Evolutionary conservation across 2,113 vertebrate species (phyloP), one percentile per base, ranked within the genome.

Genomic region (Anhinga rufa): DNA sequence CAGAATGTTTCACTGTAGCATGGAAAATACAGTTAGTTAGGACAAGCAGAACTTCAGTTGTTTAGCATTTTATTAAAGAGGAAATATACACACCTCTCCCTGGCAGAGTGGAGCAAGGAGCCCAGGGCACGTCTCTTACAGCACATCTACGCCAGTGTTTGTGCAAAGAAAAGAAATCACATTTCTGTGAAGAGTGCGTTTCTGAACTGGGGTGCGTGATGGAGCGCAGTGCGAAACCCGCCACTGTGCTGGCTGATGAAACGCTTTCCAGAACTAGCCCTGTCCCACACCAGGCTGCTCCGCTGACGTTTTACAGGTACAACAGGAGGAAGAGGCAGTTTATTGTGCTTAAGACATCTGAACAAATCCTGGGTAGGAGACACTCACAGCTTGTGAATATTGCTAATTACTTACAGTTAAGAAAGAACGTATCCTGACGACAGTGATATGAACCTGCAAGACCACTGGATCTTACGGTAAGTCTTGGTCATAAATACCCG

Each of bases 261-360:
- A 61, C 5, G 2, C 90, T 12, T 29, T 28, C 76, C 72, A 34
- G 57, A 70, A n/a, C 71, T 26, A 48, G 74, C 76, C 88, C 91
- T 9, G 11, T 42, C 78, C 29, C 80, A 55, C 54, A n/a, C 88
- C 68, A 17, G 90, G 60, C 83, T 36, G 91, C 68, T 71, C 88
- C 32, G 3, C 92, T 19, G 61, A 21, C 1, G 0, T n/a, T 51
- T 28, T 18, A 34, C 71, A 28, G 68, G 54, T 75, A 29, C 74
- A 29, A 32, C 66, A 42, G 57, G 32, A 64, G 91, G 82, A 88
- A 93, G 94, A 97, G 89, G 94, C 96, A 94, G 87, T 80, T 93
- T 95, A 88, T 98, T 98, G 98, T 98, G 98, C 98, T 98, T 98
- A 96, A 97, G 96, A 97, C 94, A 95, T 97, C 87, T 68, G 94